Conservation (phyloP, 2,113 vertebrate genomes). For the Meleagris gallopavo region DNA sequence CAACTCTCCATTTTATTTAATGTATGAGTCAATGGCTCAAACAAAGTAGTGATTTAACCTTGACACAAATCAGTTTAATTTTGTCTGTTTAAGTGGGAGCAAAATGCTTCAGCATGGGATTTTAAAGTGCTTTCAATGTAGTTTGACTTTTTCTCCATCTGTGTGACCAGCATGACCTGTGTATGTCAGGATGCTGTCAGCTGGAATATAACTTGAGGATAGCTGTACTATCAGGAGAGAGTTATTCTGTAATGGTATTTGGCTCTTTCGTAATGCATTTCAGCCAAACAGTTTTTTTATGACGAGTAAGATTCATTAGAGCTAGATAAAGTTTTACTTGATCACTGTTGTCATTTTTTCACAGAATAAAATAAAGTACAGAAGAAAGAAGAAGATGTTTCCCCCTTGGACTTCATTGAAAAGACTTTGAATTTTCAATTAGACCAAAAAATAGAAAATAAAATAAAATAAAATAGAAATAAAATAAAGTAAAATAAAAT, state of each 20-base stretch:
- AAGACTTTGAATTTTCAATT: background rate
- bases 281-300: background rate
- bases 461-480: no score
- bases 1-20: background rate
- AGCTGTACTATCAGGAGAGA: background rate
- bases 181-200: background rate
- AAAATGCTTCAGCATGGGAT: background rate
- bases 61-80: background rate
- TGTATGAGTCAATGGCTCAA: background rate
- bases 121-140: background rate
- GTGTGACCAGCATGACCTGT: background rate
- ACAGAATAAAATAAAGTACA: background rate
- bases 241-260: background rate
- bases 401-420: background rate
- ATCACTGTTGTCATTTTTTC: background rate
- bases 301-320: background rate
- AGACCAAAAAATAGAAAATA: background rate
- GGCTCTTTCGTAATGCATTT: background rate
- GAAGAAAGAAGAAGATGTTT: background rate
- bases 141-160: background rate
- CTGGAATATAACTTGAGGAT: background rate
- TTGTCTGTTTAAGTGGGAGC: background rate
- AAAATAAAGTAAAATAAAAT: background rate
- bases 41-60: conserved; percentile 19
- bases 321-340: background rate